Conservation (phyloP, 2,888 invertebrate species). For the Oxycera nigricornis region DNA sequence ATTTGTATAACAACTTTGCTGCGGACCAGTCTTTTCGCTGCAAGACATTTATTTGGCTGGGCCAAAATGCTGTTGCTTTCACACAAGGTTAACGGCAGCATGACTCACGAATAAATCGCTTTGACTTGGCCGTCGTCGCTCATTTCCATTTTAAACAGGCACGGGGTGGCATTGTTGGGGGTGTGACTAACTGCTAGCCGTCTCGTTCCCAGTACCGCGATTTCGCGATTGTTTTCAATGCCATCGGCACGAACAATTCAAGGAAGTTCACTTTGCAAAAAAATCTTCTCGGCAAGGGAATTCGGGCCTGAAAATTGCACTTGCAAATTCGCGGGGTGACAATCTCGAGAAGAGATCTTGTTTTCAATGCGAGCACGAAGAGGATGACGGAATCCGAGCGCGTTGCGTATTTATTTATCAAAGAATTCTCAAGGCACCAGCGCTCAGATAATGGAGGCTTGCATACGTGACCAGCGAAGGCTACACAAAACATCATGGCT, state of each 20-base stretch:
- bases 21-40: not conserved
- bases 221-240: not conserved
- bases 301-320: not conserved
- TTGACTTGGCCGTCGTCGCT: not conserved
- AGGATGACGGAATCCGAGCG: not conserved
- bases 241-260: conserved; percentile 2
- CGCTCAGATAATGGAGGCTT: not conserved
- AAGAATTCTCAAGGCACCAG: not conserved
- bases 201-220: too few species aligned
- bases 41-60: not conserved
- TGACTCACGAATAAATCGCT: not conserved
- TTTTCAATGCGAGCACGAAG: not conserved
- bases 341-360: not conserved
- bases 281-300: conserved; percentile 1
- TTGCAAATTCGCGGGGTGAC: not conserved
- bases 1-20: not conserved
- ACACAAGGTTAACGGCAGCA: not conserved
- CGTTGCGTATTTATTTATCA: not conserved
- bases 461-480: conserved; percentile 13
- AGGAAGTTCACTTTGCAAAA: conserved; percentile 27
- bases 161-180: not conserved
- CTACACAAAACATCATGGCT: not conserved
- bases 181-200: not conserved
- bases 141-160: not conserved
- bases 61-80: conserved; percentile 12